Evolutionary conservation across 2,888 invertebrate genomes (phyloP).

Genomic region (Diplazon laetatorius): DNA sequence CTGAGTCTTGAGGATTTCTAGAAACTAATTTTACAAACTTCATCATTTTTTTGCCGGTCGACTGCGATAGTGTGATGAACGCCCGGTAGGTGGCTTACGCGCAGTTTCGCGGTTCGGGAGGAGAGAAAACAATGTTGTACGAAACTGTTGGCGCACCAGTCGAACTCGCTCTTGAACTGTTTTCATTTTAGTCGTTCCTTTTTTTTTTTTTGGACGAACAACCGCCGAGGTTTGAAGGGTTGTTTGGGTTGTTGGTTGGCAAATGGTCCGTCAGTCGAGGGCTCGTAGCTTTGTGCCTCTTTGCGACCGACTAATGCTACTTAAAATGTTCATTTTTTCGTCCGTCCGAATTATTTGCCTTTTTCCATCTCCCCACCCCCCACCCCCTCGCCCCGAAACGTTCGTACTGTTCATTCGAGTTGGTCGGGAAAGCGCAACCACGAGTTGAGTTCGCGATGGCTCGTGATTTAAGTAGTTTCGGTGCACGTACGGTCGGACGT

Average conservation of each 20-base stretch:
- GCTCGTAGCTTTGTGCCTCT: not conserved
- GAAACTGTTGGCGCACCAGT: no score
- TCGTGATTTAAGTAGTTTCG: constrained; percentile 6
- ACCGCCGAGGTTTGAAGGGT: constrained; percentile 3
- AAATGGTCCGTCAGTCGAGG: not conserved
- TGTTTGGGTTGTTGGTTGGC: constrained; percentile 15
- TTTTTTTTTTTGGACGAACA: no score
- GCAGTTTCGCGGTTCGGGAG: no score
- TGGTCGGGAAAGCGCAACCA: not conserved
- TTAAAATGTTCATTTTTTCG: constrained; percentile 45
- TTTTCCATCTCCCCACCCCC: no score
- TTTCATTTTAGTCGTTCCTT: no score
- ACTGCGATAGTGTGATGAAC: no score
- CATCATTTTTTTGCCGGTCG: no score
- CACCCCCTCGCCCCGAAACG: not conserved
- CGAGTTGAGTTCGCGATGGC: constrained; percentile 1
- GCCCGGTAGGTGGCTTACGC: no score
- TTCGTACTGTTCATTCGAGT: not conserved
- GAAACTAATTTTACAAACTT: no score
- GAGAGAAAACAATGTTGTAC: no score
- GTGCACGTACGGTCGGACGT: not conserved
- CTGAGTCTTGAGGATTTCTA: no score
- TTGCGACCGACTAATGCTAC: constrained; percentile 27
- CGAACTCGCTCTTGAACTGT: no score
- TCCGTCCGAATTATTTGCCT: constrained; percentile 32